A percentile compares a stretch with the other conserved stretches of the same genome.
Conservation (phyloP, 1,140 invertebrate species). For the Anadara kagoshimensis region DNA sequence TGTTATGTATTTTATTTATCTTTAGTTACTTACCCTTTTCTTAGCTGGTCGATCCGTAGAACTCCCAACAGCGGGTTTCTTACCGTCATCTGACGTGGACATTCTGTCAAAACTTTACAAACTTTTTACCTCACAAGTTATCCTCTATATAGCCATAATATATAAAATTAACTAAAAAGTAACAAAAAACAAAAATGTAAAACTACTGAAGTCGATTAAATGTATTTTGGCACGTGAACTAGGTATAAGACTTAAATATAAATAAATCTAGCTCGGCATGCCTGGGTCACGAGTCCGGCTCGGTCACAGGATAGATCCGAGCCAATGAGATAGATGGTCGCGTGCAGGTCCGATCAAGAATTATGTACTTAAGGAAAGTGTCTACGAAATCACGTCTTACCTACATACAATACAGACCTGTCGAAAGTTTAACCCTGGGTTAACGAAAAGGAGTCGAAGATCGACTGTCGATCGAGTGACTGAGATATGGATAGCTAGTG, state of each 20-base stretch:
- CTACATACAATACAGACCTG: too few species aligned
- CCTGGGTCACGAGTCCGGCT: constrained; percentile 23
- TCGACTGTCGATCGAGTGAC: too few species aligned
- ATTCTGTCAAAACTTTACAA: neutral
- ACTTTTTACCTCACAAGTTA: too few species aligned
- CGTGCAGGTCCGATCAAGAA: constrained; percentile 24
- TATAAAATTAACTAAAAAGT: too few species aligned
- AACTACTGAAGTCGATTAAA: too few species aligned
- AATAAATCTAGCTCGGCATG: constrained; percentile 18
- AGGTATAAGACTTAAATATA: neutral
- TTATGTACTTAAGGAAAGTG: constrained; percentile 15
- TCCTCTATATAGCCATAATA: too few species aligned
- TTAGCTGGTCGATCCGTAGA: constrained; percentile 5
- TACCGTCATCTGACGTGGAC: constrained; percentile 15
- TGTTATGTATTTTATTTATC: too few species aligned
- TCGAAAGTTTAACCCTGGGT: too few species aligned
- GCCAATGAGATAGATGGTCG: constrained; percentile 17
- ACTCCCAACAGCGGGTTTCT: neutral
- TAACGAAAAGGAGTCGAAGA: too few species aligned
- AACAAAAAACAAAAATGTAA: too few species aligned
- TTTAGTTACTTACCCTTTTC: constrained; percentile 8
- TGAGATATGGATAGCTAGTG: too few species aligned
- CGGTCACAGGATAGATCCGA: constrained; percentile 5
- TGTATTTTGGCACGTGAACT: constrained; percentile 11
- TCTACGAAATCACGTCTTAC: constrained; percentile 13